Conservation (phyloP, 2,888 invertebrate genomes). For the Trissonchulus sp. region DNA sequence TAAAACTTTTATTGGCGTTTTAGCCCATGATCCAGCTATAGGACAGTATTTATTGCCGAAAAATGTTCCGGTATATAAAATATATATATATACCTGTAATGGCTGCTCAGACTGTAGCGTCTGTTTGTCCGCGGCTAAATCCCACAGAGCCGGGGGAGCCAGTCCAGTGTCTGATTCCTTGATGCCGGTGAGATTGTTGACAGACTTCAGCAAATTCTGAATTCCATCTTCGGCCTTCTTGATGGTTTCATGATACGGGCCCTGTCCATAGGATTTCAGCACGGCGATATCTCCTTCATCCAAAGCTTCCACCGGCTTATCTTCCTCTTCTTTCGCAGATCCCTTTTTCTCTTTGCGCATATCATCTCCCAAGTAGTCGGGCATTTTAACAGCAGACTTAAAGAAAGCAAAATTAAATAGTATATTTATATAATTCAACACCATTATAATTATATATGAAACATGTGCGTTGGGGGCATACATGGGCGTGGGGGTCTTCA, state of each 20-base stretch:
- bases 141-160: slow-evolving; percentile 97
- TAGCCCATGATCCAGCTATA: too few species aligned
- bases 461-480: too few species aligned
- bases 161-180: slow-evolving; percentile 98
- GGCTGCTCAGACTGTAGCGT: slow-evolving; percentile 96
- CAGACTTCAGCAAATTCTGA: slow-evolving; percentile 85
- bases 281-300: slow-evolving; percentile 97
- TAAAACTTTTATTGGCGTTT: too few species aligned
- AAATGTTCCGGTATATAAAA: too few species aligned
- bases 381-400: too few species aligned
- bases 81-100: slow-evolving; percentile 63
- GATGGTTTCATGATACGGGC: slow-evolving; percentile 90
- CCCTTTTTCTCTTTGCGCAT: slow-evolving; percentile 83
- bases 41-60: too few species aligned
- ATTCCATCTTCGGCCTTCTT: slow-evolving; percentile 94
- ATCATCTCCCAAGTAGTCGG: slow-evolving; percentile 93
- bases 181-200: slow-evolving; percentile 71
- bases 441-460: too few species aligned
- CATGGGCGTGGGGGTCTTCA: too few species aligned
- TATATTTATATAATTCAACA: too few species aligned
- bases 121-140: slow-evolving; percentile 97
- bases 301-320: slow-evolving; percentile 79
- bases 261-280: slow-evolving; percentile 94
- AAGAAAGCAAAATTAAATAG: too few species aligned
- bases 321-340: slow-evolving; percentile 65